Evolutionary conservation across 2,113 vertebrate genomes (phyloP).

Genomic region (Pelobates fuscus): DNA sequence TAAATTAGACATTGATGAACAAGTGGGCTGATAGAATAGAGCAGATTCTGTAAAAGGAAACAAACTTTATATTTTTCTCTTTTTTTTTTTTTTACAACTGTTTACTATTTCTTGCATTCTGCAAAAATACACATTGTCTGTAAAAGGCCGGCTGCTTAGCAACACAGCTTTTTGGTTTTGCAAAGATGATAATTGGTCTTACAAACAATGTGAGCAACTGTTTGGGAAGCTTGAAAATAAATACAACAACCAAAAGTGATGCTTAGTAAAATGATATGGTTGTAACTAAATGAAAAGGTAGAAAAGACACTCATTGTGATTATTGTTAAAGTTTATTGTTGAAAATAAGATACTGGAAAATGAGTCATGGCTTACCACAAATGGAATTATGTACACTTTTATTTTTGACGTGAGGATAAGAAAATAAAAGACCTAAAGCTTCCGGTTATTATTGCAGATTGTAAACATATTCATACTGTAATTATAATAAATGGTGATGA

Average conservation of each 20-base stretch:
- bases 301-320: neutral
- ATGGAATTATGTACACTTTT: too few relatives aligned
- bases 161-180: constrained; percentile 57
- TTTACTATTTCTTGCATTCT: constrained; percentile 66
- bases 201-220: constrained; percentile 54
- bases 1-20: constrained; percentile 69
- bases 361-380: neutral
- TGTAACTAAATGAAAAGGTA: neutral
- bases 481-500: too few relatives aligned
- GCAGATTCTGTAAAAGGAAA: constrained; percentile 61
- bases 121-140: constrained; percentile 64
- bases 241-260: constrained; percentile 45
- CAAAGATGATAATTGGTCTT: constrained; percentile 55
- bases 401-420: too few relatives aligned
- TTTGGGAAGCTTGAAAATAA: constrained; percentile 54
- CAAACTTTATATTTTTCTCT: constrained; percentile 65
- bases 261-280: neutral
- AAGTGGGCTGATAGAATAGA: constrained; percentile 54
- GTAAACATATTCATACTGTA: too few relatives aligned
- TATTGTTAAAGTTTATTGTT: neutral
- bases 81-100: constrained; percentile 63
- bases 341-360: constrained; percentile 1
- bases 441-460: too few relatives aligned
- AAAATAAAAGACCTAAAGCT: too few relatives aligned
- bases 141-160: constrained; percentile 61